Conservation (phyloP, 2,888 invertebrate genomes). For the Drosophila seclusa region DNA sequence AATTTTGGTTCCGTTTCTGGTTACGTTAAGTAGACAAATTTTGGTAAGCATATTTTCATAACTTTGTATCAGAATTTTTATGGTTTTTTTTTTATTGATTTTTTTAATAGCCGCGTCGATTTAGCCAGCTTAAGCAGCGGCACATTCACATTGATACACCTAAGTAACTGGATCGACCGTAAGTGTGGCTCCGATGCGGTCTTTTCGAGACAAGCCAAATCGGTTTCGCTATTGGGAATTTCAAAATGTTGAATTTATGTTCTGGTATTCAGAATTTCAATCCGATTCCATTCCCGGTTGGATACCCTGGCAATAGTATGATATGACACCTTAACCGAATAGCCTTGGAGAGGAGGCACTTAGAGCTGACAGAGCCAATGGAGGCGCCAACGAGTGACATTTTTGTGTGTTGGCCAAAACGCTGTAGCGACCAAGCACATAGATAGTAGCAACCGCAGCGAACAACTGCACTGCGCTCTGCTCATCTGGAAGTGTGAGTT, state of each 20-base stretch:
- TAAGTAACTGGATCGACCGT: neutral
- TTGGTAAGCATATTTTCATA: neutral
- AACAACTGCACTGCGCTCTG: slow-evolving; percentile 31
- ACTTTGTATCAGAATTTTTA: neutral
- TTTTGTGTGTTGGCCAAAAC: slow-evolving; percentile 1
- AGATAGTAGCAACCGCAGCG: slow-evolving; percentile 15
- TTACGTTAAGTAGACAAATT: neutral
- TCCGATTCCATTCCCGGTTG: too few relatives aligned
- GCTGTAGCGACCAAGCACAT: neutral
- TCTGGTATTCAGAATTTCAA: too few relatives aligned
- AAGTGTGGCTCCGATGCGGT: neutral
- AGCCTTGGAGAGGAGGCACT: too few relatives aligned
- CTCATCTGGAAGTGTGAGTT: slow-evolving; percentile 39
- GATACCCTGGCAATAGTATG: too few relatives aligned
- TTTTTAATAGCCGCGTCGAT: neutral
- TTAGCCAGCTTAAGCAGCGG: neutral
- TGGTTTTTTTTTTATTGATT: neutral
- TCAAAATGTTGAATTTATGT: neutral
- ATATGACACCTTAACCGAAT: too few relatives aligned
- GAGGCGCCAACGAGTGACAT: slow-evolving; percentile 7
- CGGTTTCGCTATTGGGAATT: too few relatives aligned
- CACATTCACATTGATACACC: neutral
- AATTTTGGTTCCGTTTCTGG: too few relatives aligned
- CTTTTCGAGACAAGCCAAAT: neutral
- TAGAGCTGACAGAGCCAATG: too few relatives aligned